Base-by-base conservation (phyloP, 2,113 vertebrate species). In the Tachysurus fulvidraco region DNA sequence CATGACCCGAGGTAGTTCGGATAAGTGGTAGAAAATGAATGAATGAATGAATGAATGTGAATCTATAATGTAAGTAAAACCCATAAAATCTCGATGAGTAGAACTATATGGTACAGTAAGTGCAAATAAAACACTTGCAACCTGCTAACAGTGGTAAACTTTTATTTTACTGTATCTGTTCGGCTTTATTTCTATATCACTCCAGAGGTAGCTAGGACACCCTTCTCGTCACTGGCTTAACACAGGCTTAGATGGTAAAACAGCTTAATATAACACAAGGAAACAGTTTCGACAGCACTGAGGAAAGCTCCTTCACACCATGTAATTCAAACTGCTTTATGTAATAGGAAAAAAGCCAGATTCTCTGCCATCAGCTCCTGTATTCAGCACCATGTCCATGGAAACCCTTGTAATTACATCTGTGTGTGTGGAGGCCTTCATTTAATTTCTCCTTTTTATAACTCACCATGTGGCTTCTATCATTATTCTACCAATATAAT, bases 391-490 rank as follows among this genome's bases (percentile, higher is more conserved):
- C 89, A 89, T 90, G 88, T 28, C 46, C 86, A 87, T 88, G 88
- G 86, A 91, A 91, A 83, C 74, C 91, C 88, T 91, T 55, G 83
- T 92, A 92, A 95, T 95, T 94, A 94, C 92, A 85, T 89, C 91
- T 92, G 88, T 92, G 91, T 73, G 69, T 91, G 91, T 91, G 92
- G 92, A 95, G 93, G 93, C 88, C 92, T 94, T 94, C 91, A 95
- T 94, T 94, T 94, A 90, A 91, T 89, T 91, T 84, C 91, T 76
- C 91, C 91, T 92, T 89, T 36, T 93, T 94, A 93, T 91, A 93
- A 88, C 90, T 91, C 87, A 91, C 89, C 90, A 92, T 90, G 86
- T 87, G 90, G 83, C 90, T 90, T 84, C 90, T 91, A 92, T 93
- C 90, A 86, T 93, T 93, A 94, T 93, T 94, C 59, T 30, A 91